Percentiles rank a stretch among this genome's conserved stretches.
Conservation (phyloP, 2,113 vertebrate genomes). For the Synchiropus splendidus region DNA sequence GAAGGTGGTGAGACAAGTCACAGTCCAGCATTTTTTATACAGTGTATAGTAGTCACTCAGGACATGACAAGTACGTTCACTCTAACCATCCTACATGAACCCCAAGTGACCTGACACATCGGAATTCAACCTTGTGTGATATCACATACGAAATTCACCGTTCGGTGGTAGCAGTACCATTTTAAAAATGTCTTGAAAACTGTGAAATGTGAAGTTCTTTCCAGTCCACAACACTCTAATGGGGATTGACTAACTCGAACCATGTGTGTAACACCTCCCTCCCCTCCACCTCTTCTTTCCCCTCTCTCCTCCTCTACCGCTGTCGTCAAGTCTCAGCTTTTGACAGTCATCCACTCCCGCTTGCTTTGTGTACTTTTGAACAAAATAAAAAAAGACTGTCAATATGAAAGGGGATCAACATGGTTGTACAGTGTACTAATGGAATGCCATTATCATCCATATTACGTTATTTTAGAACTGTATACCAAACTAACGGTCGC, state of each 20-base stretch:
- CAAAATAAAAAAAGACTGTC: background rate
- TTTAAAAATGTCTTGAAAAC: constrained; percentile 47
- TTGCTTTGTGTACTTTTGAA: background rate
- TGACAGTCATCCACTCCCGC: background rate
- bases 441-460: too few relatives aligned
- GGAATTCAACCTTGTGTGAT: constrained; percentile 5
- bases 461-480: too few relatives aligned
- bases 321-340: constrained; percentile 17
- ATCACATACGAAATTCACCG: constrained; percentile 20
- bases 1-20: too few relatives aligned
- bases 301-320: constrained; percentile 8
- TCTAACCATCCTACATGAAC: too few relatives aligned
- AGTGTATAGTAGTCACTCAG: too few relatives aligned
- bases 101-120: too few relatives aligned
- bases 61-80: too few relatives aligned
- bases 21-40: too few relatives aligned
- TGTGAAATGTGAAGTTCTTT: constrained; percentile 61
- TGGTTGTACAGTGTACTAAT: too few relatives aligned
- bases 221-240: constrained; percentile 46
- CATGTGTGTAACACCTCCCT: constrained; percentile 51
- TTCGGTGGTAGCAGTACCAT: constrained; percentile 27
- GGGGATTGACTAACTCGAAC: constrained; percentile 51
- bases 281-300: constrained; percentile 9
- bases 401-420: too few relatives aligned
- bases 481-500: too few relatives aligned